Conservation (phyloP, 2,113 vertebrate species). For the Brienomyrus brachyistius region DNA sequence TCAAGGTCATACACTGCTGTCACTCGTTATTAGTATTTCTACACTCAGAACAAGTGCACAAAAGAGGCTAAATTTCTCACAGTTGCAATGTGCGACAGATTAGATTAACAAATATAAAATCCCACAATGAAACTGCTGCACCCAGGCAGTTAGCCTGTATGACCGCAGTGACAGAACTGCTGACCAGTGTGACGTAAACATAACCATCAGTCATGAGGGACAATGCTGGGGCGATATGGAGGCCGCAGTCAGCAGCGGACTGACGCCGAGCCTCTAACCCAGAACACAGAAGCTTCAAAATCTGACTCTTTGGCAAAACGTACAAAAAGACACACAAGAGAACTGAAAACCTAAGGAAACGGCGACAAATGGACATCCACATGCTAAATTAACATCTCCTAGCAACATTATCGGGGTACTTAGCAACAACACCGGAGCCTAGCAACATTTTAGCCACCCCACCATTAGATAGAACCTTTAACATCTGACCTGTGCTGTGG, state of each 20-base stretch:
- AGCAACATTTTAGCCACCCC: neutral
- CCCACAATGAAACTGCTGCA: neutral
- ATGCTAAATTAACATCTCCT: constrained; percentile 1
- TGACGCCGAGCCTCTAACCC: neutral
- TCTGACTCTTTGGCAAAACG: neutral
- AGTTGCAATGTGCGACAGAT: neutral
- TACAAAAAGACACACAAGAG: neutral
- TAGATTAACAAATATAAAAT: neutral
- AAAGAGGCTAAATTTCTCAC: neutral
- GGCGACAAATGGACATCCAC: neutral
- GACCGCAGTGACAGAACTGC: neutral
- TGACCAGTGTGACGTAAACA: neutral
- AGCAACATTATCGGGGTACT: neutral
- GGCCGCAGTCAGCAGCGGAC: neutral
- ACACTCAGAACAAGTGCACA: neutral
- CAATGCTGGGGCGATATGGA: neutral
- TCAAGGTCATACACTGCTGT: neutral
- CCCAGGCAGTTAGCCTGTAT: neutral
- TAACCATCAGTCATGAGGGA: neutral
- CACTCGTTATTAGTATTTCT: neutral
- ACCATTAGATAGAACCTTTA: neutral
- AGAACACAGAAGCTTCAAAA: neutral
- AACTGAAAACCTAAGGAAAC: neutral
- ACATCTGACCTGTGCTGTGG: neutral
- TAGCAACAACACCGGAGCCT: neutral